phyloP scores from a whole-genome alignment of 2,888 invertebrate genomes.

The Eumacrocentrus americanus region DNA sequence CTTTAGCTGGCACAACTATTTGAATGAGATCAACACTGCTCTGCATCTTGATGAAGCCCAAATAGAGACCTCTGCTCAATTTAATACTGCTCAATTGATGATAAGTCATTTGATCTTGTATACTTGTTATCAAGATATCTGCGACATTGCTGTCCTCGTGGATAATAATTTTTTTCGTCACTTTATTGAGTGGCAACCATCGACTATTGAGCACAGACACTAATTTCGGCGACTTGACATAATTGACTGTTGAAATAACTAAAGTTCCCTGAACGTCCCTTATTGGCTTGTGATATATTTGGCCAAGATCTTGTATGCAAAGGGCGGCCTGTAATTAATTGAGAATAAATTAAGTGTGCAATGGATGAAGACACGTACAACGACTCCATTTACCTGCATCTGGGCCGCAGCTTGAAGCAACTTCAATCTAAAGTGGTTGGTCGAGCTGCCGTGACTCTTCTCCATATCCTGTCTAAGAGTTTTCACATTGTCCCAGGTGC shows the following conservation, averaged over 20 bases:
- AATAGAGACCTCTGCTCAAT: constrained; percentile 85
- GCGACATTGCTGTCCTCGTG: constrained; percentile 78
- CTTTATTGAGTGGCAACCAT: constrained; percentile 88
- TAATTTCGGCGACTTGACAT: constrained; percentile 79
- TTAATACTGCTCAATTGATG: constrained; percentile 83
- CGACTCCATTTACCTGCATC: constrained; percentile 68
- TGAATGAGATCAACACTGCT: constrained; percentile 94
- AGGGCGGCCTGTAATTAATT: constrained; percentile 73
- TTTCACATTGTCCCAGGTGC: constrained; percentile 97
- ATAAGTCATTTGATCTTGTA: constrained; percentile 79
- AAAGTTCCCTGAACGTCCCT: constrained; percentile 88
- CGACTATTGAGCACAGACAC: constrained; percentile 89
- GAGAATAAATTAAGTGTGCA: background rate
- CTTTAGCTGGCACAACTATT: constrained; percentile 88
- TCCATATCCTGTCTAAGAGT: constrained; percentile 92
- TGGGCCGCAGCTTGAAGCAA: constrained; percentile 90
- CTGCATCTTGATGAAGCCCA: constrained; percentile 95
- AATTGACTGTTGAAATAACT: constrained; percentile 86
- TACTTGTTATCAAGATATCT: constrained; percentile 84
- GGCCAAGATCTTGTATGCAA: constrained; percentile 92
- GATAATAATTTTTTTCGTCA: constrained; percentile 78
- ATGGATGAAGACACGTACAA: constrained; percentile 12
- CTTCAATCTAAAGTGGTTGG: constrained; percentile 87
- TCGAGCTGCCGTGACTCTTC: constrained; percentile 87
- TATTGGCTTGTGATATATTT: constrained; percentile 90